phyloP scores from a whole-genome alignment of 2,888 invertebrate genomes.

The Himalopsyche japonica region DNA sequence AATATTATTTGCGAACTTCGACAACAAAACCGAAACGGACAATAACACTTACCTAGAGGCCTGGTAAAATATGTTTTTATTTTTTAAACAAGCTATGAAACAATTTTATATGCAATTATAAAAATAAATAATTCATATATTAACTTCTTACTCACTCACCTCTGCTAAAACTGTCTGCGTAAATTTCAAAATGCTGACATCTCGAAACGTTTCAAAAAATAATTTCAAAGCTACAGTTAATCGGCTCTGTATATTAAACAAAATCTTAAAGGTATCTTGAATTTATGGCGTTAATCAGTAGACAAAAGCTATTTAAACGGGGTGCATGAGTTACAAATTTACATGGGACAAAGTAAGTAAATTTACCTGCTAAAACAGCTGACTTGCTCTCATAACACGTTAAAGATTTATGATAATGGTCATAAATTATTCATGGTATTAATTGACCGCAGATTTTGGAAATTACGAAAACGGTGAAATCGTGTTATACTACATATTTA shows the following conservation, averaged over 20 bases:
- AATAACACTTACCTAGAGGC: too few relatives aligned
- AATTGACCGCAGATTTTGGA: neutral
- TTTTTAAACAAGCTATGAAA: too few relatives aligned
- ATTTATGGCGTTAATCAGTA: neutral
- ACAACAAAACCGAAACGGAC: too few relatives aligned
- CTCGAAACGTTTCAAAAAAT: neutral
- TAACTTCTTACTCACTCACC: too few relatives aligned
- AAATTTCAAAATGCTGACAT: neutral
- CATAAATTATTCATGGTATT: neutral
- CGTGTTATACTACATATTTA: neutral
- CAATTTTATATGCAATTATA: too few relatives aligned
- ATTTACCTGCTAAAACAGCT: neutral
- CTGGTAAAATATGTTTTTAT: too few relatives aligned
- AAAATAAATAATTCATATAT: too few relatives aligned
- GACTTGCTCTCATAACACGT: neutral
- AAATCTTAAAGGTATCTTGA: neutral
- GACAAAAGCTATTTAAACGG: neutral
- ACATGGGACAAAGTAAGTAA: neutral
- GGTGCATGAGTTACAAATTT: neutral
- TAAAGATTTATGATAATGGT: neutral
- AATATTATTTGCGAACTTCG: too few relatives aligned
- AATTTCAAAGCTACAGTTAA: neutral
- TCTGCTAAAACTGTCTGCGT: too few relatives aligned
- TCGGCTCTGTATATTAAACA: neutral
- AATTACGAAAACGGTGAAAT: neutral